Conservation (phyloP, 2,888 invertebrate genomes). For the Hymenopus coronatus region DNA sequence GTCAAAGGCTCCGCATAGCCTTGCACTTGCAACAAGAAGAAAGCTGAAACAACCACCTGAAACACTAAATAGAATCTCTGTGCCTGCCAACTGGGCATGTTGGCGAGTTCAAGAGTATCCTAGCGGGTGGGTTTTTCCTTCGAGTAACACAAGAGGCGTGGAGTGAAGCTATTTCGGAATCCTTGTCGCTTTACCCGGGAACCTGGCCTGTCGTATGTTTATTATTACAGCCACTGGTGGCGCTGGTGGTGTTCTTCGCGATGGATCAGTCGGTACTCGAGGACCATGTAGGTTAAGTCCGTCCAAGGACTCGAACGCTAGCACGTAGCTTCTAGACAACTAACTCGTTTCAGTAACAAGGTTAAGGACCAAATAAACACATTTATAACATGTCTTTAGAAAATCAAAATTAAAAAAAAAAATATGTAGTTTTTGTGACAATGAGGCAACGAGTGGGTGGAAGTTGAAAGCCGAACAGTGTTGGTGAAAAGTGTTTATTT, state of each 20-base stretch:
- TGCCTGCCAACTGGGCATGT: conserved; percentile 23
- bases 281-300: conserved; percentile 20
- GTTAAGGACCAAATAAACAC: background rate
- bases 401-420: background rate
- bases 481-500: background rate
- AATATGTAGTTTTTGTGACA: no score
- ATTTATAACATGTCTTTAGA: background rate
- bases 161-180: conserved; percentile 25
- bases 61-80: conserved; percentile 11
- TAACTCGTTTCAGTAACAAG: background rate
- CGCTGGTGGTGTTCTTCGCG: background rate
- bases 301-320: background rate
- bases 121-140: conserved; percentile 20
- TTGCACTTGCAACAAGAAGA: background rate
- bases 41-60: conserved; percentile 15
- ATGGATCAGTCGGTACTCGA: conserved; percentile 18
- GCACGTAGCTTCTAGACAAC: background rate
- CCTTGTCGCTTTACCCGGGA: conserved; percentile 19
- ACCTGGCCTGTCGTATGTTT: conserved; percentile 2
- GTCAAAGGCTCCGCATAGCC: background rate
- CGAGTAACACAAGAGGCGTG: background rate
- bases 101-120: background rate
- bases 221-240: background rate
- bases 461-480: background rate
- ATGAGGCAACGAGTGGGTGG: background rate